A percentile compares a stretch with the other conserved stretches of the same genome.
phyloP scores from a whole-genome alignment of 2,888 invertebrate species.

The Thumatha senex region DNA sequence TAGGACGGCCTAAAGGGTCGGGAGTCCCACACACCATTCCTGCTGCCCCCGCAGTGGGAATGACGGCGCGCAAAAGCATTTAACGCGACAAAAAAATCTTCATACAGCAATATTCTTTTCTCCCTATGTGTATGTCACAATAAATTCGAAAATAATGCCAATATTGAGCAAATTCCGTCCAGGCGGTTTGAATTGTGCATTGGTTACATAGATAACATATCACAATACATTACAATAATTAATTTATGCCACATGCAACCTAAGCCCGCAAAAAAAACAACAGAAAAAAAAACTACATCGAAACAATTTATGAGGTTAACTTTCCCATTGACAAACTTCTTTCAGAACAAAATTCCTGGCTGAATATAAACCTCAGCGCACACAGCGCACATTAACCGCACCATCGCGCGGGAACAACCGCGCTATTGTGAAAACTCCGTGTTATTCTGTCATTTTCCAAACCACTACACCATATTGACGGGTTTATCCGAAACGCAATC shows the following conservation, averaged over 20 bases:
- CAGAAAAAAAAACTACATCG: conserved; percentile 11
- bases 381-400: conserved; percentile 34
- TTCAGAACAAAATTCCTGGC: conserved; percentile 27
- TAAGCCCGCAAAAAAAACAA: conserved; percentile 3
- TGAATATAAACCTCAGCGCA: conserved; percentile 24
- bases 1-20: too few relatives aligned
- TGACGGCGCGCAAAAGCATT: too few relatives aligned
- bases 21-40: too few relatives aligned
- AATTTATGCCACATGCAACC: background rate
- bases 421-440: conserved; percentile 45
- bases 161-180: too few relatives aligned
- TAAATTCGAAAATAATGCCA: too few relatives aligned
- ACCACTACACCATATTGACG: conserved; percentile 60
- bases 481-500: conserved; percentile 46
- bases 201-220: too few relatives aligned
- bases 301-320: conserved; percentile 28
- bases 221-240: background rate
- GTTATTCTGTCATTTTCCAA: conserved; percentile 73
- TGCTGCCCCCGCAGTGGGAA: too few relatives aligned
- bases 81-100: too few relatives aligned
- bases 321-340: conserved; percentile 28
- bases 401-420: conserved; percentile 54
- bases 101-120: too few relatives aligned
- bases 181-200: too few relatives aligned
- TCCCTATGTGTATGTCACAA: too few relatives aligned